Percentiles rank a stretch among this genome's conserved stretches.
Conservation (phyloP, 30 jellyfish, hydroid and myxozoan genomes). For the Rhopilema esculentum region DNA sequence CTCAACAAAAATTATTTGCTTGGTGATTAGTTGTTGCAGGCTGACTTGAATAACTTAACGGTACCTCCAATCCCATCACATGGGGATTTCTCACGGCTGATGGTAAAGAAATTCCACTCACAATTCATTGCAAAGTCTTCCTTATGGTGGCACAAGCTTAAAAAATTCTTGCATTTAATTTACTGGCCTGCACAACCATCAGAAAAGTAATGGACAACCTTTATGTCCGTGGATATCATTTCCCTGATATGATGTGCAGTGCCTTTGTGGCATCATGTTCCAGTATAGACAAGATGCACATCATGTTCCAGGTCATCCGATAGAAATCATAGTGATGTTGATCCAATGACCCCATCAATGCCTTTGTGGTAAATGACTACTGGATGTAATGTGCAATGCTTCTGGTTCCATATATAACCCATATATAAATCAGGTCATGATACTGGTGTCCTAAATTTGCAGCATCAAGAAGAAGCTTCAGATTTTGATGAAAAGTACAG, state of each 20-base stretch:
- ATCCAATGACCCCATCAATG: background rate
- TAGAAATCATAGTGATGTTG: conserved; percentile 34
- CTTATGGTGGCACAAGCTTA: conserved; percentile 64
- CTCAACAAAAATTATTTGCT: conserved; percentile 33
- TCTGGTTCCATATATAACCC: conserved; percentile 16
- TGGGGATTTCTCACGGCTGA: conserved; percentile 82
- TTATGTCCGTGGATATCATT: background rate
- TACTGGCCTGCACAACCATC: conserved; percentile 89
- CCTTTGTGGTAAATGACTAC: conserved; percentile 12
- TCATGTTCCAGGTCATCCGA: conserved; percentile 47
- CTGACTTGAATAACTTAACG: conserved; percentile 72
- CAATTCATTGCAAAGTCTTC: conserved; percentile 57
- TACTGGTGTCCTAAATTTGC: background rate
- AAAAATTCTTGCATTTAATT: conserved; percentile 62
- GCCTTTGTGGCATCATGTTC: conserved; percentile 34
- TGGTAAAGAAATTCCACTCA: conserved; percentile 74
- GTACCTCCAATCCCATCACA: conserved; percentile 83
- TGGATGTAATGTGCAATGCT: conserved; percentile 38
- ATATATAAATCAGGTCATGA: conserved; percentile 18
- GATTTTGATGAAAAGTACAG: background rate
- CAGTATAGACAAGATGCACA: background rate
- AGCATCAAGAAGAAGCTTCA: conserved; percentile 12
- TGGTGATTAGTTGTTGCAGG: conserved; percentile 36
- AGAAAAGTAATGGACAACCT: conserved; percentile 28
- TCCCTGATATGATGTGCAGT: background rate